Conservation (phyloP, 1,140 invertebrate species). For the Pachypsylla venusta region DNA sequence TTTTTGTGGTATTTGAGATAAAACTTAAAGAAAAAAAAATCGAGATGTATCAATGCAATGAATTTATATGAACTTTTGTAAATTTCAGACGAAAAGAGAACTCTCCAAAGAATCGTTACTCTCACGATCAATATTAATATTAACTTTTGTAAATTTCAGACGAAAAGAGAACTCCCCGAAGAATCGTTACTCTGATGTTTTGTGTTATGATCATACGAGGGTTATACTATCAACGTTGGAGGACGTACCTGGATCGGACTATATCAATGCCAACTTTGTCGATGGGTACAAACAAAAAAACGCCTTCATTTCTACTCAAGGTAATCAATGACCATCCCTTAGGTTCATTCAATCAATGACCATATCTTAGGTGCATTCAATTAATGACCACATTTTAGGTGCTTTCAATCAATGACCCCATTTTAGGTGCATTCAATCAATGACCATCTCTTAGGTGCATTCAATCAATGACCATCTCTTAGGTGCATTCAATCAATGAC, state of each 20-base stretch:
- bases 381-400: too few species aligned
- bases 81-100: constrained; percentile 62
- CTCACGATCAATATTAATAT: constrained; percentile 67
- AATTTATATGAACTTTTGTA: constrained; percentile 18
- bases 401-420: too few species aligned
- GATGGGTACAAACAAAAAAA: constrained; percentile 96
- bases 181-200: constrained; percentile 91
- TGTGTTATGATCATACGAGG: constrained; percentile 88
- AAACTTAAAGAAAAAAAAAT: too few species aligned
- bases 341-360: too few species aligned
- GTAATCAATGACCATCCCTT: too few species aligned
- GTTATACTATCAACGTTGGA: constrained; percentile 63
- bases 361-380: too few species aligned
- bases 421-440: too few species aligned
- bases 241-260: constrained; percentile 66
- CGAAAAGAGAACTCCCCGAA: constrained; percentile 69
- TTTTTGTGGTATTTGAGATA: too few species aligned
- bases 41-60: background rate
- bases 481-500: too few species aligned
- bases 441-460: too few species aligned
- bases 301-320: constrained; percentile 95
- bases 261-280: constrained; percentile 96
- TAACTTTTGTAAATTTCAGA: constrained; percentile 41
- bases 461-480: too few species aligned
- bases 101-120: constrained; percentile 85